phyloP scores from a whole-genome alignment of 1,140 invertebrate genomes.

The Hylaeus anthracinus region DNA sequence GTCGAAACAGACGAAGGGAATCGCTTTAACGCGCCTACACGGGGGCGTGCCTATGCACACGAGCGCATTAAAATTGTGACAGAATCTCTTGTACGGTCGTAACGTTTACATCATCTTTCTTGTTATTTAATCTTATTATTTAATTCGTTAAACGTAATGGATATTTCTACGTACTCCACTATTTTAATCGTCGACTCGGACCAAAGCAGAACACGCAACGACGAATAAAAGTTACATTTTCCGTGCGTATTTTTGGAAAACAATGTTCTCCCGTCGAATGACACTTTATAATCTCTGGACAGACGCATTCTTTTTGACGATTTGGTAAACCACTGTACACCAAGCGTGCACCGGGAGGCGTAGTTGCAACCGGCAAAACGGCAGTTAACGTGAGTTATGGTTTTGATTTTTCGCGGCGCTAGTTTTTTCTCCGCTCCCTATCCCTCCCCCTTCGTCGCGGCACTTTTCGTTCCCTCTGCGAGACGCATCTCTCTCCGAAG shows the following conservation, averaged over 20 bases:
- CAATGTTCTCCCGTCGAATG: not conserved
- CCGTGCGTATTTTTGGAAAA: not conserved
- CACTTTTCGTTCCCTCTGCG: constrained; percentile 14
- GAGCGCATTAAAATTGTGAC: constrained; percentile 64
- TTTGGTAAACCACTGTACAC: constrained; percentile 46
- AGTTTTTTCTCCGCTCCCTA: constrained; percentile 54
- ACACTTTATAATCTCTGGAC: constrained; percentile 9
- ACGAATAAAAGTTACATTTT: not conserved
- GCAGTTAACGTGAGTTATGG: constrained; percentile 75
- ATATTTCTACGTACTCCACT: too few relatives aligned
- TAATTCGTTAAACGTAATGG: too few relatives aligned
- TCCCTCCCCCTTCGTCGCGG: not conserved
- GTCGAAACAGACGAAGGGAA: constrained; percentile 57
- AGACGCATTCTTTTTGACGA: constrained; percentile 24
- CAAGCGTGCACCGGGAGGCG: constrained; percentile 9
- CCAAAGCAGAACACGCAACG: too few relatives aligned
- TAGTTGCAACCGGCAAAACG: constrained; percentile 64
- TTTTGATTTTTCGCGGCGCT: constrained; percentile 66
- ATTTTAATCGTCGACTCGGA: too few relatives aligned
- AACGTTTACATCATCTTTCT: not conserved
- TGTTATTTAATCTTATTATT: too few relatives aligned
- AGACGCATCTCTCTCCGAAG: constrained; percentile 28
- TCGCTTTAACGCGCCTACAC: constrained; percentile 76
- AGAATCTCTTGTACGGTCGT: constrained; percentile 39
- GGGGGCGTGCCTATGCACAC: constrained; percentile 62